Conservation (phyloP, 1,140 invertebrate genomes). For the Nymphalis io region DNA sequence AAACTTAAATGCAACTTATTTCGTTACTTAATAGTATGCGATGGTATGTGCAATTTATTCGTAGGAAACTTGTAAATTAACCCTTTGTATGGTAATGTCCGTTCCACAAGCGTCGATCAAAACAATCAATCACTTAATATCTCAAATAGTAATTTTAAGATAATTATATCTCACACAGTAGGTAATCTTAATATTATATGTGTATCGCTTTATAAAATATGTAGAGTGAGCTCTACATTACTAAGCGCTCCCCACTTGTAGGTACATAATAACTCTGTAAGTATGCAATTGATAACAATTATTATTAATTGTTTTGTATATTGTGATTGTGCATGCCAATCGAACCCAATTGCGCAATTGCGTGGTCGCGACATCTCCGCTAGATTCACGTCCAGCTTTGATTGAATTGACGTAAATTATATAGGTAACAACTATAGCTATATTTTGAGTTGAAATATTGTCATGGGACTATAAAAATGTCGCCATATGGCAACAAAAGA, state of each 20-base stretch:
- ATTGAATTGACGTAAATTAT: slow-evolving; percentile 1
- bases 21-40: too few relatives aligned
- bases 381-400: slow-evolving; percentile 7
- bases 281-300: slow-evolving; percentile 43
- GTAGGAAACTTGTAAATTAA: too few relatives aligned
- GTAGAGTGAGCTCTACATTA: slow-evolving; percentile 6
- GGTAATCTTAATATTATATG: not conserved
- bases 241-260: slow-evolving; percentile 24
- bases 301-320: slow-evolving; percentile 43
- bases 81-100: too few relatives aligned
- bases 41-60: too few relatives aligned
- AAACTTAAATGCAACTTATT: too few relatives aligned
- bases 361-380: slow-evolving; percentile 15
- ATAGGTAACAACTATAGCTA: not conserved
- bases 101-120: too few relatives aligned
- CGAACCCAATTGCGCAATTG: slow-evolving; percentile 38
- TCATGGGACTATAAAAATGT: slow-evolving; percentile 19
- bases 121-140: too few relatives aligned
- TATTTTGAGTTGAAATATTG: not conserved
- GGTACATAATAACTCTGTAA: slow-evolving; percentile 29
- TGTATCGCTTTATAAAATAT: not conserved
- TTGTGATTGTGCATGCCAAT: slow-evolving; percentile 39
- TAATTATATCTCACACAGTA: too few relatives aligned
- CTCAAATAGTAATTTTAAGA: too few relatives aligned
- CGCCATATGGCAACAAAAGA: slow-evolving; percentile 19